Base-by-base conservation (phyloP, 1,140 invertebrate genomes). In the Myzus persicae region DNA sequence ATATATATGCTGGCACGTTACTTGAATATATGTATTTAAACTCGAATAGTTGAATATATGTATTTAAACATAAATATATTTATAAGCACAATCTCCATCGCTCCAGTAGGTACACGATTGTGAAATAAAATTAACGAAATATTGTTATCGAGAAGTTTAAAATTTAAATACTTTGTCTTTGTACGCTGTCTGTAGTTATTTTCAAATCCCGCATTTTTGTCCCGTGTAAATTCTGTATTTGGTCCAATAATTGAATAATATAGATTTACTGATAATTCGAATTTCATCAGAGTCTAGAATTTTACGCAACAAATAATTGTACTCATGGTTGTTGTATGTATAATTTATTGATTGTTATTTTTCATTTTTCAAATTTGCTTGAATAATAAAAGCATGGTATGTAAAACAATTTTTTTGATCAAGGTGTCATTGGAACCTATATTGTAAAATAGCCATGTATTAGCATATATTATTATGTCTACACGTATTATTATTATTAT, bases 401-500 rank as follows among this genome's bases (percentile, higher is more conserved):
- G n/a, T n/a, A 38, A 36, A 89, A 46, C n/a, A 89, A 51, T 44
- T 48, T 89, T 85, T 9, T 38, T 51, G 87, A 51, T 89, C 31
- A 38, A 42, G 26, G 22, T 89, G 44, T 89, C 36, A 51, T 89
- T 48, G 87, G n/a, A 36, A 24, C 31, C 42, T 38, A 26, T 48
- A 48, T 38, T 51, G 46, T 89, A 89, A 89, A 89, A 36, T 36
- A 51, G 8, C 87, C 44, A 24, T n/a, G 31, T n/a, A 87, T 87
- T 87, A 87, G 44, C 44, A 87, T 87, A 84, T 42, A 36, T 31
- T 81, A 81, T 81, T 85, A 24, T 40, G 88, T 89, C 48, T 40
- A 89, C 48, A 42, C n/a, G 48, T 59, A 31, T 90, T 90, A 67
- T 67, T 90, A 67, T 89, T 87, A 46, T 46, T 48, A n/a, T 48